Base-by-base conservation (phyloP, 2,113 vertebrate genomes). In the Tinamus guttatus region DNA sequence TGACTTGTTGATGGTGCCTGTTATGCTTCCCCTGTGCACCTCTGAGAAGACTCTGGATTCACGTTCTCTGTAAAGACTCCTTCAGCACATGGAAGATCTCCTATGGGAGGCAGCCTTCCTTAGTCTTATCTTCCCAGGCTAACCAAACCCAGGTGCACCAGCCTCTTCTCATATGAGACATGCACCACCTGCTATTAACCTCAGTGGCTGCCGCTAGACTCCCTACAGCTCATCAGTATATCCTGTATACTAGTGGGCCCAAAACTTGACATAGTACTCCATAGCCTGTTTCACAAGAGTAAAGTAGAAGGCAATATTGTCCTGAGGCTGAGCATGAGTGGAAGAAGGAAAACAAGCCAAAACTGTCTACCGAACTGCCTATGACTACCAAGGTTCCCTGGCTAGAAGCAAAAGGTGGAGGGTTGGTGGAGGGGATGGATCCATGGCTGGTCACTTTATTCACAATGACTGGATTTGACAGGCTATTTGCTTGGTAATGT, bases 201-300 rank as follows among this genome's bases (percentile, higher is more conserved):
- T 18, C 14, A 59, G 34, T 4, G 16, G 41, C 41, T 41, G 32
- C 21, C 54, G 13, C 41, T 18, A 7, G 58, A 80, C 28, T 71
- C 27, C 15, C 19, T 47, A 25, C 63, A 38, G 30, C 49, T 64
- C n/a, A 30, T 34, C 15, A 51, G 34, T 13, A 17, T 18, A 49
- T 52, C 49, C 49, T 9, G n/a, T 30, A 65, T 15, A 49, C 45
- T 2, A 60, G 2, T 18, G 13, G 75, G 43, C 38, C 43, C 80
- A 67, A 70, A 88, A 71, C 10, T 30, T 27, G 10, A 16, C 40
- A 81, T 15, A 38, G 11, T 24, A 28, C 27, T 54, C 27, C 25
- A 54, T 7, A 54, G 28, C 22, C n/a, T 40, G 11, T 34, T 5
- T 20, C 7, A 0, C 17, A 36, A 51, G 7, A 9, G 36, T 13